Percentiles rank a stretch among this genome's conserved stretches.
These are phyloP conservation scores for Brachyhypopomus gauderio DNA, from an alignment of 2,113 vertebrate species.

Conservation along the genomic window DNA sequence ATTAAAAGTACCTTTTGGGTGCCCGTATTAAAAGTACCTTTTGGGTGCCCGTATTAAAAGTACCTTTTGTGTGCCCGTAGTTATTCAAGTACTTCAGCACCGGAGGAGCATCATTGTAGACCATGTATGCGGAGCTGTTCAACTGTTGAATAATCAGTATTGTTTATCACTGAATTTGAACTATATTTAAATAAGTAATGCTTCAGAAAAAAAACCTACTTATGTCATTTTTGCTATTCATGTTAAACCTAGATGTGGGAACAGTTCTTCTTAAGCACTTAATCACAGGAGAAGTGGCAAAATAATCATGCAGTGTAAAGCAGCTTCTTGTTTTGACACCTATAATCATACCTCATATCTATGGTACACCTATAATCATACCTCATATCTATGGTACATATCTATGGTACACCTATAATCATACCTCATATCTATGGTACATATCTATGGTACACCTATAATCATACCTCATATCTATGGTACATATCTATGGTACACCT, in stretches of 20 bases:
- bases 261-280: background rate
- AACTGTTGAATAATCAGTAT: slow-evolving; percentile 58
- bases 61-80: slow-evolving; percentile 91
- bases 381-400: slow-evolving; percentile 79
- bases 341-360: slow-evolving; percentile 74
- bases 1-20: slow-evolving; percentile 83
- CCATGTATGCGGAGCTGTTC: slow-evolving; percentile 75
- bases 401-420: no score
- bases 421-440: slow-evolving; percentile 76
- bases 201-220: background rate
- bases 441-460: slow-evolving; percentile 70
- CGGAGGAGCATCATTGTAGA: slow-evolving; percentile 90
- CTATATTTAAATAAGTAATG: background rate
- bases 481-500: no score
- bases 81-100: slow-evolving; percentile 64
- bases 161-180: background rate
- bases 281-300: background rate
- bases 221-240: background rate
- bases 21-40: slow-evolving; percentile 83
- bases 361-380: no score
- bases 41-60: no score
- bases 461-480: no score
- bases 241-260: background rate
- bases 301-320: background rate
- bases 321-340: no score